phyloP scores from a whole-genome alignment of 2,113 vertebrate genomes.

The Anthoscopus minutus region DNA sequence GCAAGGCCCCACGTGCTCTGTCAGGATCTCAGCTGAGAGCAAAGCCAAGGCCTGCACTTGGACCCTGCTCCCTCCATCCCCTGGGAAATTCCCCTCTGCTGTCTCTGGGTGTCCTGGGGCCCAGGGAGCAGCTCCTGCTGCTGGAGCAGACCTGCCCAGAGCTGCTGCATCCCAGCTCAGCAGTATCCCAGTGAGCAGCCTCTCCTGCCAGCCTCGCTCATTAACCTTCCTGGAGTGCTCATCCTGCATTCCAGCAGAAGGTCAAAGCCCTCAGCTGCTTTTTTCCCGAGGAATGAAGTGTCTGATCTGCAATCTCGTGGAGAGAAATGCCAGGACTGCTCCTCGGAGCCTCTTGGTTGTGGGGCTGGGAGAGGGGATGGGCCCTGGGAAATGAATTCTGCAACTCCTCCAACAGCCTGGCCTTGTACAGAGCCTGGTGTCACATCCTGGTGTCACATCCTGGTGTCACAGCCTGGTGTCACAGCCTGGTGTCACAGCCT shows the following conservation, averaged over 20 bases:
- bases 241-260: neutral
- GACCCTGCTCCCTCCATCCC: neutral
- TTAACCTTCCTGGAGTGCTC: slow-evolving; percentile 33
- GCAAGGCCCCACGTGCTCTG: neutral
- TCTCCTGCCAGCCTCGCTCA: neutral
- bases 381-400: no score
- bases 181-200: neutral
- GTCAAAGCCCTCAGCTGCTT: slow-evolving; percentile 14
- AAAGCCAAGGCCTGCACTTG: neutral
- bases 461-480: no score
- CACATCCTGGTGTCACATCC: no score
- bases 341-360: neutral
- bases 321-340: neutral
- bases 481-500: no score
- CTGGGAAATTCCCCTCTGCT: neutral
- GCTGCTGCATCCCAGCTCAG: neutral
- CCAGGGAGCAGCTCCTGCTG: neutral
- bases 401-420: no score
- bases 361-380: neutral
- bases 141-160: neutral
- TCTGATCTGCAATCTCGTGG: neutral
- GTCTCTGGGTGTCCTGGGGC: neutral
- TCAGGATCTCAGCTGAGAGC: neutral
- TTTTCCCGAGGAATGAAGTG: neutral
- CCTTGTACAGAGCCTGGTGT: no score